phyloP scores from a whole-genome alignment of 2,888 invertebrate species.

The Eumacrocentrus americanus region DNA sequence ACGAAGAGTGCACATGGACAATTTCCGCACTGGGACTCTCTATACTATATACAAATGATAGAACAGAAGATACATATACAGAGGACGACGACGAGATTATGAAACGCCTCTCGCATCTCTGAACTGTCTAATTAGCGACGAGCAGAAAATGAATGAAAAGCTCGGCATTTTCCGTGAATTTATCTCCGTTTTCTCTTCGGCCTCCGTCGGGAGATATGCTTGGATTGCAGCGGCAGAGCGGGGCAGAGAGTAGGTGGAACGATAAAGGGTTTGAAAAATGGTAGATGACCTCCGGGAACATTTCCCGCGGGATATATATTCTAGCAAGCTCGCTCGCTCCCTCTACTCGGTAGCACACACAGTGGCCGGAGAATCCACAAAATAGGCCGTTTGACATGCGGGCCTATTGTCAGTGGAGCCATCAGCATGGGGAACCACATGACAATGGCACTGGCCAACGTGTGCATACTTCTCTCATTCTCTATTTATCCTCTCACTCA shows the following conservation, averaged over 20 bases:
- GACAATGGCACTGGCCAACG: slow-evolving; percentile 6
- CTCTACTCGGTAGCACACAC: too few relatives aligned
- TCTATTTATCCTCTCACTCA: too few relatives aligned
- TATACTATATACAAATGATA: neutral
- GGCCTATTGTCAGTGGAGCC: slow-evolving; percentile 46
- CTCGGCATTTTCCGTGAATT: neutral
- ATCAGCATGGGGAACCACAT: neutral
- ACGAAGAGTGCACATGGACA: too few relatives aligned
- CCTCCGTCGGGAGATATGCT: slow-evolving; percentile 6
- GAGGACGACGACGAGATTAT: neutral
- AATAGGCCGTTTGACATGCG: slow-evolving; percentile 52
- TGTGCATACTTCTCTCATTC: too few relatives aligned
- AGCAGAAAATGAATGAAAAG: slow-evolving; percentile 11
- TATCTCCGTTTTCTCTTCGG: neutral
- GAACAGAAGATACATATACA: neutral
- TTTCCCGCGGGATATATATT: slow-evolving; percentile 32
- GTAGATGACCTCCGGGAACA: slow-evolving; percentile 31
- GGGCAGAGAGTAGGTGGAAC: slow-evolving; percentile 18
- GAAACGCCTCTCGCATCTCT: neutral
- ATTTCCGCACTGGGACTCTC: neutral
- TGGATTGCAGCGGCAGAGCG: slow-evolving; percentile 11
- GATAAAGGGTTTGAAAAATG: slow-evolving; percentile 39
- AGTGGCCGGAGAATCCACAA: slow-evolving; percentile 34
- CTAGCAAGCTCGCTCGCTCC: slow-evolving; percentile 17
- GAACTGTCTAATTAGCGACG: slow-evolving; percentile 14